Conservation (phyloP, 2,888 invertebrate species). For the Rhynchonema sp. region DNA sequence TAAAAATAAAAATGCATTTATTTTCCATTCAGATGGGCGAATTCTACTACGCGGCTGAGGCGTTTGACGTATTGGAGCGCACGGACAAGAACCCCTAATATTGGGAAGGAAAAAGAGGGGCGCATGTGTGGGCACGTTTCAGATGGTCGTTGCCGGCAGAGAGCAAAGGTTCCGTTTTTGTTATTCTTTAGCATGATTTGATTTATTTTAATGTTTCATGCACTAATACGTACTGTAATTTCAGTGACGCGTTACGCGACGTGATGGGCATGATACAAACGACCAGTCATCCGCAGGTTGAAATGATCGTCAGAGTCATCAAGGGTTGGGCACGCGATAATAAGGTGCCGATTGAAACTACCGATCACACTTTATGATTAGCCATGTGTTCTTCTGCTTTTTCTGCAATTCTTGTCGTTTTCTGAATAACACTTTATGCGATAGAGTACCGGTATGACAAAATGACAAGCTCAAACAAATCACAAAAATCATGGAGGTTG, state of each 20-base stretch:
- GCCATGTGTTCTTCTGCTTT: too few species aligned
- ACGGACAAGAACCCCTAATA: constrained; percentile 86
- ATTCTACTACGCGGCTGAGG: constrained; percentile 84
- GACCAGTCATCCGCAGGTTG: constrained; percentile 37
- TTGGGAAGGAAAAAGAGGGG: constrained; percentile 92
- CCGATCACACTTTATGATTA: too few species aligned
- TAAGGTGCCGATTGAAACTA: constrained; percentile 32
- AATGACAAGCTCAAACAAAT: too few species aligned
- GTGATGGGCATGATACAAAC: not conserved
- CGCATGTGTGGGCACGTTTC: constrained; percentile 81
- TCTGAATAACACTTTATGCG: too few species aligned
- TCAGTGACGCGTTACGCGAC: not conserved
- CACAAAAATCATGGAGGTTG: too few species aligned
- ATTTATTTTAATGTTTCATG: not conserved
- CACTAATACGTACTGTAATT: not conserved
- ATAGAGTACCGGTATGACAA: too few species aligned
- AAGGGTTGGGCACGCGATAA: constrained; percentile 73
- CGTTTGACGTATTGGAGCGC: constrained; percentile 84
- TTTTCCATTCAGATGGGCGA: constrained; percentile 62
- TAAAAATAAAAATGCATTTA: too few species aligned
- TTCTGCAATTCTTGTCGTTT: too few species aligned
- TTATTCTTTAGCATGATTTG: too few species aligned
- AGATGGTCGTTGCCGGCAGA: constrained; percentile 55
- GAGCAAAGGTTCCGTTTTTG: constrained; percentile 31
- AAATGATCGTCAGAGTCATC: constrained; percentile 64